Evolutionary conservation across 1,140 invertebrate genomes (phyloP).

Genomic region (Anoplophora glabripennis): DNA sequence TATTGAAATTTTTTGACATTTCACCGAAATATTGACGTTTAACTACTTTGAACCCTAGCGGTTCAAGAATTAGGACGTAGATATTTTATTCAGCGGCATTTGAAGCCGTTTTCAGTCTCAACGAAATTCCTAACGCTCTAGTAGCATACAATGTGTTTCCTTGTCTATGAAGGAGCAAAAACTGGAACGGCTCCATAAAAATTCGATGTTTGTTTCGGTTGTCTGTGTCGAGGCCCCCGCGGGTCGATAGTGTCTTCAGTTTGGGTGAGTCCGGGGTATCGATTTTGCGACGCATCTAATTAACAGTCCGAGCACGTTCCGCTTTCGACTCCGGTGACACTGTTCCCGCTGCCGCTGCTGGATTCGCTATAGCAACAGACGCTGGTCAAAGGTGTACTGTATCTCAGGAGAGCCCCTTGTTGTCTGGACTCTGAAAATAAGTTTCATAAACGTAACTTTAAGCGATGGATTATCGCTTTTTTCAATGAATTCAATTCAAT

Average conservation of each 20-base stretch:
- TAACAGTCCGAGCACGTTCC: conserved; percentile 44
- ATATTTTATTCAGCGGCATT: too few species aligned
- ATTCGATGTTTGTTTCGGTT: conserved; percentile 10
- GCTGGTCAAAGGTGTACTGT: not conserved
- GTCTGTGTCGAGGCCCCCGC: conserved; percentile 5
- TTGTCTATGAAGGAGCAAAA: not conserved
- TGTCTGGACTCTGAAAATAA: too few species aligned
- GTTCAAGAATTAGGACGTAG: too few species aligned
- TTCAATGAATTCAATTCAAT: too few species aligned
- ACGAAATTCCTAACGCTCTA: too few species aligned
- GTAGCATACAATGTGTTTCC: not conserved
- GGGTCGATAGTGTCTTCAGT: conserved; percentile 23
- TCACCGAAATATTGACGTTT: too few species aligned
- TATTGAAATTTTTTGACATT: too few species aligned
- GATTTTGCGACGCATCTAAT: conserved; percentile 45
- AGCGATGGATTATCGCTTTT: too few species aligned
- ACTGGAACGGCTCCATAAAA: conserved; percentile 1
- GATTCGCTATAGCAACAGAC: conserved; percentile 19
- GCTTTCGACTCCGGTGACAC: conserved; percentile 44
- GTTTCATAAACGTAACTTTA: too few species aligned
- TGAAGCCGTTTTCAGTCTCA: too few species aligned
- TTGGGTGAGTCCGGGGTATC: conserved; percentile 35
- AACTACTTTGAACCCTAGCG: too few species aligned
- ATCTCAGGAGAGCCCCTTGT: too few species aligned
- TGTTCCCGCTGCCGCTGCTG: conserved; percentile 44